phyloP scores from a whole-genome alignment of 30 jellyfish, hydroid and myxozoan species.

The Hydractinia echinata region DNA sequence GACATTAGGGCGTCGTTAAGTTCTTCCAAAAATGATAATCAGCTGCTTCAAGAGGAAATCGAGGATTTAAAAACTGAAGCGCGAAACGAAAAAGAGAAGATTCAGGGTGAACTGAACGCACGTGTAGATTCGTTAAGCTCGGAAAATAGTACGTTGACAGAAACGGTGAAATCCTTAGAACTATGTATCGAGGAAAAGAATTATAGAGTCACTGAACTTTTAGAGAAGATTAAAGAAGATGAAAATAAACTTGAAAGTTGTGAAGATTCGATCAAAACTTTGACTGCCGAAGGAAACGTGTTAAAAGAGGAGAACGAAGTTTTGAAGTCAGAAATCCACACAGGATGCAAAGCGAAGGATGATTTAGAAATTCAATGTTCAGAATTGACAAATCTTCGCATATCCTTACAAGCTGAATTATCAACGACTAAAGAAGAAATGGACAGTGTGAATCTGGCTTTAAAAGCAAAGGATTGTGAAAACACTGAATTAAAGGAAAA shows the following conservation, averaged over 20 bases:
- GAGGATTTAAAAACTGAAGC: background rate
- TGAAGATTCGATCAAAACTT: background rate
- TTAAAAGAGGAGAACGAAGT: background rate
- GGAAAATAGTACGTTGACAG: background rate
- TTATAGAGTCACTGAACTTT: background rate
- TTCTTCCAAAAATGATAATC: background rate
- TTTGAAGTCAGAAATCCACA: background rate
- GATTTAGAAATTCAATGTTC: background rate
- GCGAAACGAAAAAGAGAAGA: background rate
- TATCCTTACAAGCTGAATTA: background rate
- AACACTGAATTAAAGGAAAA: background rate
- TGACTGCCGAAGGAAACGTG: background rate
- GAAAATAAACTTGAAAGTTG: background rate
- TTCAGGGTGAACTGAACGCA: background rate
- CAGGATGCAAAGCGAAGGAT: background rate
- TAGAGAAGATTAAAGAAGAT: background rate
- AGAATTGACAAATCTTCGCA: too few species aligned
- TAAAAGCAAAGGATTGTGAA: background rate
- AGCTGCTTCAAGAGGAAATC: background rate
- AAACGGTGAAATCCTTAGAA: background rate
- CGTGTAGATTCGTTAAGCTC: background rate
- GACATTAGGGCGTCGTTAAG: too few species aligned
- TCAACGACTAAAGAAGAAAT: background rate
- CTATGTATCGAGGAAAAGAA: background rate
- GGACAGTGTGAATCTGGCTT: background rate